Evolutionary conservation across 2,888 invertebrate species (phyloP), one percentile per base, ranked within the genome.

Genomic region (Lobophora halterata): DNA sequence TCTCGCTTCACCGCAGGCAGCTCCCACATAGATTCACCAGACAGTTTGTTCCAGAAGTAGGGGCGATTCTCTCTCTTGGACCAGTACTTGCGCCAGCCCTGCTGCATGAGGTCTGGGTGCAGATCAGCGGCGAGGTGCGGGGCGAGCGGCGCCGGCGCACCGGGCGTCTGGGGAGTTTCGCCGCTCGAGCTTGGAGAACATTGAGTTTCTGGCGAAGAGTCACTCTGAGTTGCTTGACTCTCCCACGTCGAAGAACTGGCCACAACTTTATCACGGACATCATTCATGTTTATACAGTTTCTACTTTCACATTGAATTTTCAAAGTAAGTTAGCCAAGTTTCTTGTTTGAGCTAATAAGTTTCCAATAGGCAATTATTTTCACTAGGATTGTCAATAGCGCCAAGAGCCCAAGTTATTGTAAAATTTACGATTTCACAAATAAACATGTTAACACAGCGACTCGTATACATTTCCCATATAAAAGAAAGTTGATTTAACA

Each of bases 81-180:
- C 98, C 98, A 98, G 77, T 95, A 97, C 64, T 96, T 97, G 46
- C 97, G 91, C 98, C 98, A 98, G 3, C 98, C 98, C 69, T 96
- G 96, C 67, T 95, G 94, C 3, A 91, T 55, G 14, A 88, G 67
- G 58, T 88, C 88, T 20, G 88, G 87, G 47, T 87, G 88, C 33
- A 88, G 61, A 19, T 88, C 88, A 3, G 83, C 81, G 20, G 83
- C 81, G 19, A 85, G 72, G 50, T 86, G 85, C 13, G 80, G 81
- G 3, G 86, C 83, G 11, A 86, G 64, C 1, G 81, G 88, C 23
- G 78, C 89, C n/a, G 91, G 91, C 21, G 88, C 83, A 32, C 90
- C 90, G 5, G 91, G 90, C 4, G 90, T 90, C 49, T 90, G 89
- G 1, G 90, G 90, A 0, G 81, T 79, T 34, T 86, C 86, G 2